Percentiles rank a stretch among this genome's conserved stretches.
These are phyloP conservation scores for Carettochelys insculpta DNA, from an alignment of 2,113 vertebrate genomes.

Conservation along the genomic window DNA sequence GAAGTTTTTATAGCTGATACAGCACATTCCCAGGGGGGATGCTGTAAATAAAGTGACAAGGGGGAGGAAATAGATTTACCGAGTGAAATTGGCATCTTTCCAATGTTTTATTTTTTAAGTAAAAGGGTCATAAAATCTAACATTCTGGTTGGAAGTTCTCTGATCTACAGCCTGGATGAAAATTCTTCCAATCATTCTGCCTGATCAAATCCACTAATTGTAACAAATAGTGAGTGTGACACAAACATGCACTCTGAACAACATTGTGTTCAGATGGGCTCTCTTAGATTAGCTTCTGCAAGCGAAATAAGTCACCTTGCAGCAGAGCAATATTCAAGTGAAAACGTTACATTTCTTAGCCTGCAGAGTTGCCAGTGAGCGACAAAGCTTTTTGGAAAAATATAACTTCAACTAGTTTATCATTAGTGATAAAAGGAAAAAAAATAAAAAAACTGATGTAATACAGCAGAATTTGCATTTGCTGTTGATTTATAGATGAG, in stretches of 20 bases:
- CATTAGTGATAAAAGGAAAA: background rate
- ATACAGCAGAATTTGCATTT: background rate
- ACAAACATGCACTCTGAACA: background rate
- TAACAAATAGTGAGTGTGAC: background rate
- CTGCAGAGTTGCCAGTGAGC: background rate
- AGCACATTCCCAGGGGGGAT: background rate
- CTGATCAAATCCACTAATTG: background rate
- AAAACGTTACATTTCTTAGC: background rate
- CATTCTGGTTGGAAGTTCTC: background rate
- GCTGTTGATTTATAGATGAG: background rate
- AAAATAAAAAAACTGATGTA: background rate
- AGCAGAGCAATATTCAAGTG: background rate
- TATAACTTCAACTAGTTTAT: background rate
- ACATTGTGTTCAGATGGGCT: background rate
- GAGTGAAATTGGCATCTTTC: background rate
- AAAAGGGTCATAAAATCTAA: background rate
- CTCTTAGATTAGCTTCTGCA: background rate
- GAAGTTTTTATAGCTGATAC: background rate
- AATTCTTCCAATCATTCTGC: background rate
- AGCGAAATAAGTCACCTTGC: background rate
- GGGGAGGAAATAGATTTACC: background rate
- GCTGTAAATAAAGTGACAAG: background rate
- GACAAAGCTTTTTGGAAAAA: background rate
- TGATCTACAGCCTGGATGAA: background rate
- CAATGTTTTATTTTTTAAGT: background rate